phyloP scores from a whole-genome alignment of 2,888 invertebrate genomes.

The Lochmaea crataegi region DNA sequence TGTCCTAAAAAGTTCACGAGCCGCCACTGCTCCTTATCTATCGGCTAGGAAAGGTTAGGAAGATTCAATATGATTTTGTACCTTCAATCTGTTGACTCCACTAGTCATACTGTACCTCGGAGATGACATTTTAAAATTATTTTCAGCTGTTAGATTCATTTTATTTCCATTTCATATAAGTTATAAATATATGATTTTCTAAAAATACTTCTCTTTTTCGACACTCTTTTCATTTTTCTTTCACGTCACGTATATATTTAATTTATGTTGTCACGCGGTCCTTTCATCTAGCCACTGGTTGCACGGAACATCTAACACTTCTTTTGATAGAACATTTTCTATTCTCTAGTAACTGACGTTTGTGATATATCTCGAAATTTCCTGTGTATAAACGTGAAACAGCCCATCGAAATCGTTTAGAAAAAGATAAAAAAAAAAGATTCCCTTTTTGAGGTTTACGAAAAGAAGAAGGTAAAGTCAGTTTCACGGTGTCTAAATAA shows the following conservation, averaged over 20 bases:
- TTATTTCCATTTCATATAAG: no score
- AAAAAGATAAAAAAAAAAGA: slow-evolving; percentile 27
- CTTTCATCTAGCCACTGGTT: slow-evolving; percentile 22
- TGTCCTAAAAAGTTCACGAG: no score
- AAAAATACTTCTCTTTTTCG: no score
- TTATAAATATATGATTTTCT: no score
- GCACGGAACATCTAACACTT: slow-evolving; percentile 12
- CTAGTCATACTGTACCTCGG: no score
- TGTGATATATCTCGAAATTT: slow-evolving; percentile 37
- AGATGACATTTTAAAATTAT: no score
- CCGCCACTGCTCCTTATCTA: no score
- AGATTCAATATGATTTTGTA: no score
- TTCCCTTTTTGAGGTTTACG: background rate
- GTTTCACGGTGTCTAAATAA: no score
- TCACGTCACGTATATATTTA: background rate
- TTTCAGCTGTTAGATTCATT: no score
- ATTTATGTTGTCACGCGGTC: background rate
- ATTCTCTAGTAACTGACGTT: slow-evolving; percentile 13
- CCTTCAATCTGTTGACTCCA: no score
- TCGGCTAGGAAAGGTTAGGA: no score
- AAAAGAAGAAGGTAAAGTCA: background rate
- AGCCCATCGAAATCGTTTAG: slow-evolving; percentile 33
- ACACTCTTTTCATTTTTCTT: background rate
- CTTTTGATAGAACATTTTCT: slow-evolving; percentile 16
- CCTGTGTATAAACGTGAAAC: slow-evolving; percentile 28